Evolutionary conservation across 2,888 invertebrate species (phyloP), one percentile per base, ranked within the genome.

Genomic region (Scaptomyza tumidula): DNA sequence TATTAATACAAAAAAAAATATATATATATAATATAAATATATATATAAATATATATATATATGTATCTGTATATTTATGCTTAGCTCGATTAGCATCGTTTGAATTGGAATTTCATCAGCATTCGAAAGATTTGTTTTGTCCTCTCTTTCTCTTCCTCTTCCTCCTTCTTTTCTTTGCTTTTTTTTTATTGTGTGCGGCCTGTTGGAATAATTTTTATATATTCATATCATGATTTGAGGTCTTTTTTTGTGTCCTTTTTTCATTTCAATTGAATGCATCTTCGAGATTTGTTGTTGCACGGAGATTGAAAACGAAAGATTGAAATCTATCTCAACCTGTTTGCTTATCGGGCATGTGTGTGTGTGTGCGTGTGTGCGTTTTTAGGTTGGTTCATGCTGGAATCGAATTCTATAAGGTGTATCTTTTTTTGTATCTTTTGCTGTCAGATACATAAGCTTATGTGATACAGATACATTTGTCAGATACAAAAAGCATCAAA

Each of bases 191-290:
- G 2, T 31, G 31, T 4, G 2, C 31, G 31, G 31, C 33, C 13
- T 48, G 31, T 31, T 56, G 43, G 52, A 29, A 70, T 76, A 65
- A 76, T 78, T 76, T 83, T 83, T 49, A 79, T 48, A 70, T 83
- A 83, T 83, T 86, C 83, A 80, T 86, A 83, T 79, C 83, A 86
- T 78, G 84, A 74, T 80, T 70, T 68, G 54, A 48, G 60, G 62
- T 66, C 66, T 2, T 14, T 37, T n/a, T n/a, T n/a, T 41, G 3
- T 24, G 35, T 83, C 86, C 84, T 78, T 86, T 83, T 76, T 3
- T 35, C 11, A 60, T 73, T 80, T 83, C 80, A 86, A 83, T 86
- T 83, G 83, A 83, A 83, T 83, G 83, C 84, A 83, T 76, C 80
- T 77, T 60, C 48, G 52, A 65, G 76, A 76, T 72, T 64, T 53